Evolutionary conservation across 1,140 invertebrate species (phyloP).

Genomic region (Drosophila subpulchrella): DNA sequence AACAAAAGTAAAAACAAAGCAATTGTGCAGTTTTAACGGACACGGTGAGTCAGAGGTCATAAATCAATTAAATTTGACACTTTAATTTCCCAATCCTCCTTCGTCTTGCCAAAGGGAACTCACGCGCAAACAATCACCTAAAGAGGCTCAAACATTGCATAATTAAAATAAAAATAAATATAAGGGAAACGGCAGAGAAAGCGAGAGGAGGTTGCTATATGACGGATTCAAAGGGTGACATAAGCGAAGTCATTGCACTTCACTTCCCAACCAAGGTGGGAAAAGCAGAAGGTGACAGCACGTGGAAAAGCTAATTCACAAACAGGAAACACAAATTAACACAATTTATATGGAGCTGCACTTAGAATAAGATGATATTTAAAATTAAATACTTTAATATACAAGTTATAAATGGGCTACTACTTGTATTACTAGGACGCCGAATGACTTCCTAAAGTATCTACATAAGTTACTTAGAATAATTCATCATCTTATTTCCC

Average conservation of each 20-base stretch:
- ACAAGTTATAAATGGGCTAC: no score
- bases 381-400: no score
- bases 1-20: conserved; percentile 34
- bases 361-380: no score
- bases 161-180: conserved; percentile 37
- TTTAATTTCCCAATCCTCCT: conserved; percentile 55
- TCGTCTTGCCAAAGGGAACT: not conserved
- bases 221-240: conserved; percentile 13
- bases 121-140: conserved; percentile 14
- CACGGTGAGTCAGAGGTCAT: conserved; percentile 56
- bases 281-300: conserved; percentile 1
- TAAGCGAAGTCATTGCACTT: conserved; percentile 12
- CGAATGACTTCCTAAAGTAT: no score
- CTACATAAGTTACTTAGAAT: no score
- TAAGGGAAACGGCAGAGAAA: conserved; percentile 4
- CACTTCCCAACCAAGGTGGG: conserved; percentile 18
- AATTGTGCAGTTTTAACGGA: conserved; percentile 51
- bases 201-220: conserved; percentile 2
- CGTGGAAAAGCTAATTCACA: not conserved
- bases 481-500: no score
- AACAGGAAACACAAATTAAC: not conserved
- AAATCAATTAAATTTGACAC: conserved; percentile 77
- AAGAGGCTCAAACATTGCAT: conserved; percentile 31
- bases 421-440: no score
- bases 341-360: not conserved